These are phyloP conservation scores for Netelia fuscicornis DNA, from an alignment of 2,888 invertebrate species.

Conservation along the genomic window DNA sequence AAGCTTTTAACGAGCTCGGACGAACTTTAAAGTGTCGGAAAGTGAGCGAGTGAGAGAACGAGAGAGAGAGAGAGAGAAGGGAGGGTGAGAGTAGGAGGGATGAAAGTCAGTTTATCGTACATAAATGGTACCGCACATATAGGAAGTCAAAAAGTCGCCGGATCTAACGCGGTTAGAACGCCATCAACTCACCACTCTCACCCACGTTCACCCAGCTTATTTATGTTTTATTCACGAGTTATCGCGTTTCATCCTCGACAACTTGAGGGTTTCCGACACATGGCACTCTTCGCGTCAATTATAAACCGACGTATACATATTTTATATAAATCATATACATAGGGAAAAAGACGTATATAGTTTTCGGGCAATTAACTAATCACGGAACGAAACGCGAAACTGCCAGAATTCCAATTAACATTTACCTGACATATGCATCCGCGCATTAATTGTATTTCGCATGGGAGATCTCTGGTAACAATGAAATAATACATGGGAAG, in stretches of 20 bases:
- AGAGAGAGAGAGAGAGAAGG: constrained; percentile 39
- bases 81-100: constrained; percentile 21
- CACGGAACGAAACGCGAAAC: constrained; percentile 3
- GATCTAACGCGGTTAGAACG: background rate
- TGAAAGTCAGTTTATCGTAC: constrained; percentile 14
- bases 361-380: background rate
- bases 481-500: no score
- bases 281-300: no score
- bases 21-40: constrained; percentile 57
- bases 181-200: background rate
- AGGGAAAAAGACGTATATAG: background rate
- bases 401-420: background rate
- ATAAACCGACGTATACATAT: background rate
- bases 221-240: constrained; percentile 46
- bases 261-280: no score
- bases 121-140: constrained; percentile 3
- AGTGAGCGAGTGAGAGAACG: constrained; percentile 44
- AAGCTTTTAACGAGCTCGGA: constrained; percentile 62
- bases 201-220: background rate
- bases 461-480: no score
- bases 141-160: constrained; percentile 42
- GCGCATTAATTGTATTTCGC: no score
- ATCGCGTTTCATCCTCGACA: constrained; percentile 17
- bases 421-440: no score
- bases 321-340: background rate